Percentiles rank a stretch among this genome's conserved stretches.
Evolutionary conservation across 2,888 invertebrate species (phyloP).

Genomic region (Chymomyza fuscimana): DNA sequence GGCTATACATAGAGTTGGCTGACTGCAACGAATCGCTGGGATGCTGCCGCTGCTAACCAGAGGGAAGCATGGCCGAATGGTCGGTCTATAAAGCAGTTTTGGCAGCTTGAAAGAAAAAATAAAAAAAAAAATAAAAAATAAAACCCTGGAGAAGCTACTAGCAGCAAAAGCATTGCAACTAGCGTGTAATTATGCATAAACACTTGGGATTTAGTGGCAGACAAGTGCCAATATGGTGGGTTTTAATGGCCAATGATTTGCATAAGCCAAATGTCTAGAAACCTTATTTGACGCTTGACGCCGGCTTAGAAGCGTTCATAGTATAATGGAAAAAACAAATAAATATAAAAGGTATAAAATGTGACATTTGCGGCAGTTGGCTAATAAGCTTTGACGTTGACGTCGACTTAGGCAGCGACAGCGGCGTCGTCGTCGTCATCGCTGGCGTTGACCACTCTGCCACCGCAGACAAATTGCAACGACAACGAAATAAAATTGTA

Average conservation of each 20-base stretch:
- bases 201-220: conserved; percentile 59
- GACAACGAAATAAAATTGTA: conserved; percentile 13
- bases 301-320: neutral
- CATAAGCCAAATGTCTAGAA: conserved; percentile 51
- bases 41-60: neutral
- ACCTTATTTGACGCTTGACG: neutral
- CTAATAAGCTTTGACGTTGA: conserved; percentile 48
- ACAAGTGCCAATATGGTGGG: conserved; percentile 30
- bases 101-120: too few relatives aligned
- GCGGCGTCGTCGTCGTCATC: neutral
- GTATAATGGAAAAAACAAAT: neutral
- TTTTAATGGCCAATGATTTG: conserved; percentile 60
- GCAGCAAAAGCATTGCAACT: neutral
- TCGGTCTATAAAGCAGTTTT: neutral
- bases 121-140: neutral
- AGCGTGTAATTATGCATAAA: conserved; percentile 67
- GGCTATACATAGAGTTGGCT: conserved; percentile 13
- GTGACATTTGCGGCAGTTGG: neutral
- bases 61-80: neutral
- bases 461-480: conserved; percentile 55
- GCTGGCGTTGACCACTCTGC: neutral
- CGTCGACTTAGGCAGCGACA: too few relatives aligned
- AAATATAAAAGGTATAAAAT: neutral
- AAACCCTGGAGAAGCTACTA: neutral
- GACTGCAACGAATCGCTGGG: neutral